Percentiles rank a stretch among this genome's conserved stretches.
Evolutionary conservation across 2,113 vertebrate genomes (phyloP).

Genomic region (Taurulus bubalis): DNA sequence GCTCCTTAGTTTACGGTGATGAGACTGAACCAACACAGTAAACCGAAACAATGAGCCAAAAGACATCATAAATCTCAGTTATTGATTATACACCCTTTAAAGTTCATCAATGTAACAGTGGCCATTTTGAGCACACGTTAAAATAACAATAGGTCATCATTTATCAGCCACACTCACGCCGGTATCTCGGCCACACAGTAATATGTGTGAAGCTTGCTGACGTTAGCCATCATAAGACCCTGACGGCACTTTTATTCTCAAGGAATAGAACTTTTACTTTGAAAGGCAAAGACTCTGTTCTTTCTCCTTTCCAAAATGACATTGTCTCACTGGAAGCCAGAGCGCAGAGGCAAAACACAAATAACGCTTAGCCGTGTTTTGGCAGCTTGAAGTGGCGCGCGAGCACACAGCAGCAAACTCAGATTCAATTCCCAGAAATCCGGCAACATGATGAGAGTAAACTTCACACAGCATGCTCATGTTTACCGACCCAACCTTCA

Average conservation of each 20-base stretch:
- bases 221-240: background rate
- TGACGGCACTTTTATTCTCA: background rate
- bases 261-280: background rate
- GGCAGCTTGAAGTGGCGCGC: constrained; percentile 3
- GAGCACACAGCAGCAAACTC: background rate
- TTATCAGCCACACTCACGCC: background rate
- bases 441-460: constrained; percentile 3
- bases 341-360: background rate
- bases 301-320: background rate
- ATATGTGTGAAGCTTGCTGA: background rate
- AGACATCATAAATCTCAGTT: background rate
- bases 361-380: background rate
- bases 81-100: background rate
- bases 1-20: background rate
- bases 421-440: background rate
- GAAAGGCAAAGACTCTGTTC: background rate
- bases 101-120: background rate
- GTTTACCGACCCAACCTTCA: background rate
- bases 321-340: background rate
- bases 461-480: background rate
- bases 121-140: background rate
- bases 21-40: background rate
- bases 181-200: background rate
- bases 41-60: background rate
- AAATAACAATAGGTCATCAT: background rate